Evolutionary conservation across 2,113 vertebrate genomes (phyloP), one percentile per base, ranked within the genome.

Genomic region (Nettapus auritus): DNA sequence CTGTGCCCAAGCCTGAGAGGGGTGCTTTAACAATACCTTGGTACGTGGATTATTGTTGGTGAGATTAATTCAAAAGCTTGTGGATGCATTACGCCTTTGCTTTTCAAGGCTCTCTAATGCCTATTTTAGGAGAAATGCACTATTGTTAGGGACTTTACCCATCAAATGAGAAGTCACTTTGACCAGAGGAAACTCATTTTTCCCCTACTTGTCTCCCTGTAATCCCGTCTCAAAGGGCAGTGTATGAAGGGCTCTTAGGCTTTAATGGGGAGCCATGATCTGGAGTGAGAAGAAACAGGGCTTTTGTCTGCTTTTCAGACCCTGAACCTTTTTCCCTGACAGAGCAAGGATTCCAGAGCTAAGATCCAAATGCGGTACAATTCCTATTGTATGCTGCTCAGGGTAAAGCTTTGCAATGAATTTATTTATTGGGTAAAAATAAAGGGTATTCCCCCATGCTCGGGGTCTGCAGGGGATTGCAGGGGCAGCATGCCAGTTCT

Each of bases 81-180:
- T 0, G 1, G 74, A 8, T 74, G 36, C 13, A 4, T 75, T 69
- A 28, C 0, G 2, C 18, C 55, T 88, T 91, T 86, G 59, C 44
- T 86, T 86, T 88, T 29, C 71, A 81, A 86, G 50, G 50, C 59
- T 86, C 13, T 89, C 71, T 40, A 80, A 62, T 73, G 62, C 4
- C 25, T 46, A 9, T 86, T 74, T 78, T 64, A 66, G 34, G 40
- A 62, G 75, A 34, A 46, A 46, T 66, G 75, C 5, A 3, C 14
- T 69, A 0, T 55, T 50, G 63, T 74, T 69, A 50, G 74, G 56
- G 63, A 15, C 8, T 93, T 93, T 92, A 46, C 5, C 13, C 8
- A 31, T 93, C 0, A 6, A 76, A 70, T 1, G 3, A 78, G 68
- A 67, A 81, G 79, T 55, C 1, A 0, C 55, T 91, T 83, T 86